Evolutionary conservation across 2,888 invertebrate species (phyloP), one percentile per base, ranked within the genome.

Genomic region (Oegoconia quadripuncta): DNA sequence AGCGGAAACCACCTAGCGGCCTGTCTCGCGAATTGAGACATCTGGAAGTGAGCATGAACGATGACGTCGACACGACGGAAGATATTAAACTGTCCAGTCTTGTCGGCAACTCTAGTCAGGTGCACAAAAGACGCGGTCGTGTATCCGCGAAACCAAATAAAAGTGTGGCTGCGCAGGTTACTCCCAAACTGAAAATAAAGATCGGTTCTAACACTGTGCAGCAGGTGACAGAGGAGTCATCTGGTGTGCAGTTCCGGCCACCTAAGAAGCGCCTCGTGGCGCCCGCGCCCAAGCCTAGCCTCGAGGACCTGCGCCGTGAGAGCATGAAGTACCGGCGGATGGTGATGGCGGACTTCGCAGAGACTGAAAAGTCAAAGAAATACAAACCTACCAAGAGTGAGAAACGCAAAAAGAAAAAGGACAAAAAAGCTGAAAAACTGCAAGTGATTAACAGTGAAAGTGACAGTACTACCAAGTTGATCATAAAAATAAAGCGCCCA

Each of bases 291-390:
- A 91, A 90, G 45, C 94, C 94, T 0, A 92, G 92, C 45, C 90
- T 95, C 48, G 94, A 96, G 73, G 95, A 95, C 62, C 76, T 95
- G 33, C 92, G 92, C 46, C 90, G 95, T 2, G 95, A 96, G 59
- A 95, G 93, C 56, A 96, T 96, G 96, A 95, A 95, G 65, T 96
- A 91, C 74, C 89, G 96, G 11, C 91, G 93, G 47, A 91, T 90
- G 89, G 92, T 96, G 2, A 95, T 95, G 93, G 94, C 94, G 3
- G 93, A 93, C 61, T 95, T 95, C 62, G 93, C 93, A 42, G 92
- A 92, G 54, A 90, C 90, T 49, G 92, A 93, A 52, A 89, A 89
- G 11, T 4, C n/a, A 6, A 84, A 88, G 50, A 79, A 84, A 51
- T 68, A 67, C 54, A 78, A 82, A 68, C 66, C 78, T 39, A 69